These are phyloP conservation scores for Numida meleagris DNA, from an alignment of 2,113 vertebrate species.

Conservation along the genomic window DNA sequence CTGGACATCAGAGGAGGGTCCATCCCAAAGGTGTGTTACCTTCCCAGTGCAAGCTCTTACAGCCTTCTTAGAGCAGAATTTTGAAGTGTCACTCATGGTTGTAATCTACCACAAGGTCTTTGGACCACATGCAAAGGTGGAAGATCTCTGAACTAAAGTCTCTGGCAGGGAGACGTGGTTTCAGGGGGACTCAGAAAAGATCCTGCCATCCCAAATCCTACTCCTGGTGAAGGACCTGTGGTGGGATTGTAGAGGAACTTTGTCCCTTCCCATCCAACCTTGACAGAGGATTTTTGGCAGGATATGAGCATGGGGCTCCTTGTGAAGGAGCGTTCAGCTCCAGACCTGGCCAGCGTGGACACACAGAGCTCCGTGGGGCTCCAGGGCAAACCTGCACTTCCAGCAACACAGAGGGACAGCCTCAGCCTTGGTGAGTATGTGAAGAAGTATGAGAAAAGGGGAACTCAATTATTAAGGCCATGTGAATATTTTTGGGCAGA, in stretches of 20 bases:
- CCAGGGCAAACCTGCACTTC: not conserved
- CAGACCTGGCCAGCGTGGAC: not conserved
- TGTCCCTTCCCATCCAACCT: not conserved
- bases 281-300: not conserved
- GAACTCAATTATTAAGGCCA: not conserved
- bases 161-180: not conserved
- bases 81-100: not conserved
- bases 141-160: not conserved
- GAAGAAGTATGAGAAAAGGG: not conserved
- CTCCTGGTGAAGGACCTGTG: not conserved
- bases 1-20: not conserved
- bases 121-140: not conserved
- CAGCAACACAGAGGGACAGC: not conserved
- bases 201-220: not conserved
- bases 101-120: not conserved
- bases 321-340: not conserved
- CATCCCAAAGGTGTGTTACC: not conserved
- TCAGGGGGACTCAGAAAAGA: not conserved
- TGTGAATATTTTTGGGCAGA: not conserved
- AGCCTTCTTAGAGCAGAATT: not conserved
- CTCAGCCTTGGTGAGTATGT: not conserved
- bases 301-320: rapidly evolving
- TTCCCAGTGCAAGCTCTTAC: not conserved
- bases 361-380: no score
- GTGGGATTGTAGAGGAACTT: not conserved